phyloP scores from a whole-genome alignment of 2,113 vertebrate species.

The Oreamnos americanus region DNA sequence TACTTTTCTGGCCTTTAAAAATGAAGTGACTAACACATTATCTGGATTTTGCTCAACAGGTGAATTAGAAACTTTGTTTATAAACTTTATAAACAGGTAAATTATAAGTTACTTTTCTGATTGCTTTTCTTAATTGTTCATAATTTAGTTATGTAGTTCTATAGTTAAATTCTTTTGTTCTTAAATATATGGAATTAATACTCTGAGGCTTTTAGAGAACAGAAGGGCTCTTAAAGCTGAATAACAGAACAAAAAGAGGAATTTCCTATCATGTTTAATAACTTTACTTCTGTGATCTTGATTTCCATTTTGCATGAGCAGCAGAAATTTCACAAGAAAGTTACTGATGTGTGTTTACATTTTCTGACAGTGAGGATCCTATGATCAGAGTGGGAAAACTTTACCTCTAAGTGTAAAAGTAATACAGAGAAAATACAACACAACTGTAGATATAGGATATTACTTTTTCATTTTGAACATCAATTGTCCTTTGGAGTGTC shows the following conservation, averaged over 20 bases:
- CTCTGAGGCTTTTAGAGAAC: neutral
- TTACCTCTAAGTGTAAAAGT: neutral
- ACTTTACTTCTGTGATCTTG: conserved; percentile 28
- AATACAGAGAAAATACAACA: neutral
- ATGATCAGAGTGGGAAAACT: neutral
- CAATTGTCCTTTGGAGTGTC: conserved; percentile 37
- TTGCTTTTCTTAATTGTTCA: conserved; percentile 21
- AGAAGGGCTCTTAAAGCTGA: conserved; percentile 13
- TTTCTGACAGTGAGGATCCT: neutral
- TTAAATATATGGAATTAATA: conserved; percentile 20
- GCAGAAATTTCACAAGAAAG: neutral
- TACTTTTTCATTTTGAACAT: conserved; percentile 28
- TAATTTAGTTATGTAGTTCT: neutral
- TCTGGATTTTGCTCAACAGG: conserved; percentile 30
- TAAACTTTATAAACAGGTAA: neutral
- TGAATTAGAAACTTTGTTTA: neutral
- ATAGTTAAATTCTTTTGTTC: neutral
- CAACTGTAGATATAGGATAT: neutral
- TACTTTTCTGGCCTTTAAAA: conserved; percentile 4
- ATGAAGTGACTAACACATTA: neutral
- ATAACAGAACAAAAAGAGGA: conserved; percentile 5
- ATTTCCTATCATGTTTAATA: conserved; percentile 42
- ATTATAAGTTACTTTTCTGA: conserved; percentile 20
- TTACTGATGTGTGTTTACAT: neutral
- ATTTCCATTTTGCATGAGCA: conserved; percentile 19